These are phyloP conservation scores for Bombus fervidus DNA, from an alignment of 1,140 invertebrate species.

Conservation along the genomic window DNA sequence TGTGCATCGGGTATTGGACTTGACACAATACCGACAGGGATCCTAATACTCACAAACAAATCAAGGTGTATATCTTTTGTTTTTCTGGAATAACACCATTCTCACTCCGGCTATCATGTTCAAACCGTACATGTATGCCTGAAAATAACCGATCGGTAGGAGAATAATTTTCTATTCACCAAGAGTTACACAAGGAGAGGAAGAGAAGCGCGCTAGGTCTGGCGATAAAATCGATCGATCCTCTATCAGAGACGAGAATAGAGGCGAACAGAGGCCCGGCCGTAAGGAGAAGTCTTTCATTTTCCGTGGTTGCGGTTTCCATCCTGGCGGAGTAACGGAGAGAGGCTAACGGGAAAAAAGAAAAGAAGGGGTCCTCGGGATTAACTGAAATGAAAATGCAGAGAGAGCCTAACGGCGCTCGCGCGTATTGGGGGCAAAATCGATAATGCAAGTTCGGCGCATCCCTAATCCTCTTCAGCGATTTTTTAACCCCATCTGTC, in stretches of 20 bases:
- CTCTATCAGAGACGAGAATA: constrained; percentile 7
- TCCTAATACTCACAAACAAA: no score
- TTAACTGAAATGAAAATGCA: constrained; percentile 78
- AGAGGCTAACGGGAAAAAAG: not conserved
- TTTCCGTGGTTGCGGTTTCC: constrained; percentile 39
- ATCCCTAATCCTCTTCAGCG: constrained; percentile 82
- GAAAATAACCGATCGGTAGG: not conserved
- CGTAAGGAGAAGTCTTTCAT: constrained; percentile 29
- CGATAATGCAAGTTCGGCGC: constrained; percentile 77
- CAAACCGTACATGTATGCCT: not conserved
- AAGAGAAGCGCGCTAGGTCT: not conserved
- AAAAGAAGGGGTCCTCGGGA: constrained; percentile 69
- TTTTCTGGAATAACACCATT: no score
- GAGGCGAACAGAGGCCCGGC: no score
- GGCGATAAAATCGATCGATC: constrained; percentile 16
- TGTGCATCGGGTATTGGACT: no score
- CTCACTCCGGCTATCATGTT: no score
- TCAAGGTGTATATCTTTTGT: no score
- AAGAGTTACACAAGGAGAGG: not conserved
- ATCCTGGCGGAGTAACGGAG: constrained; percentile 32
- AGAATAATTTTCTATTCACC: constrained; percentile 1
- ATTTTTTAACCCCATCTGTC: constrained; percentile 83
- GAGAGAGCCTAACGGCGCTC: constrained; percentile 66
- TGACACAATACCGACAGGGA: no score
- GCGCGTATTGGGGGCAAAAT: constrained; percentile 69